Evolutionary conservation across 2,113 vertebrate species (phyloP).

Genomic region (Bubalus kerabau): DNA sequence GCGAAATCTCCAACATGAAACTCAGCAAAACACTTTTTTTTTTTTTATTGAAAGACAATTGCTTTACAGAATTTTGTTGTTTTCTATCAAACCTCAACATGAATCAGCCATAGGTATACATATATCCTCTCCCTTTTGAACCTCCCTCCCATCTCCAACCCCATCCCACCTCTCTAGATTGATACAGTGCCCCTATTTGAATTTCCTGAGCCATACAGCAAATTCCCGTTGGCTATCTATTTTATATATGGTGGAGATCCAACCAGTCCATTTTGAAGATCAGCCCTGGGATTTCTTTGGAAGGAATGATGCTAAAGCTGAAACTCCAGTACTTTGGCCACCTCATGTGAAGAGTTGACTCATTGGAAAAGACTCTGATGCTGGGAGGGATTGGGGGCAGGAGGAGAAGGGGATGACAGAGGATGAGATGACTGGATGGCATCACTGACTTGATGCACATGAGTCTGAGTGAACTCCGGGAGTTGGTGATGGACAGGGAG

Average conservation of each 20-base stretch:
- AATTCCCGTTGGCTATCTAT: neutral
- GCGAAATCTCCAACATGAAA: neutral
- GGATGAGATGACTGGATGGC: too few relatives aligned
- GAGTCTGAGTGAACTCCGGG: too few relatives aligned
- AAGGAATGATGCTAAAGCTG: too few relatives aligned
- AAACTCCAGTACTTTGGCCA: too few relatives aligned
- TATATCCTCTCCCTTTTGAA: neutral
- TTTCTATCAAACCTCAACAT: neutral
- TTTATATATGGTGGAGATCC: neutral
- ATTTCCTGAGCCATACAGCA: neutral
- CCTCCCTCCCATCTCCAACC: neutral
- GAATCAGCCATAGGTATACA: neutral
- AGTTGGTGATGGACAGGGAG: too few relatives aligned
- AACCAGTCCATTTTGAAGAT: too few relatives aligned
- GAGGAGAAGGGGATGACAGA: too few relatives aligned
- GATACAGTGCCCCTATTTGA: neutral
- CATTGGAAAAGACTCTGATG: too few relatives aligned
- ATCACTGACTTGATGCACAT: too few relatives aligned
- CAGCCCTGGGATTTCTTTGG: too few relatives aligned
- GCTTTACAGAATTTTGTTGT: neutral
- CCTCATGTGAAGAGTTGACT: too few relatives aligned
- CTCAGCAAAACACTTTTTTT: neutral
- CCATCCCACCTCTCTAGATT: neutral
- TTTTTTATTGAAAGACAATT: neutral
- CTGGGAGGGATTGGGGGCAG: too few relatives aligned